Percentiles rank a stretch among this genome's conserved stretches.
Conservation (phyloP, 2,113 vertebrate species). For the Dolichotis patagonum region DNA sequence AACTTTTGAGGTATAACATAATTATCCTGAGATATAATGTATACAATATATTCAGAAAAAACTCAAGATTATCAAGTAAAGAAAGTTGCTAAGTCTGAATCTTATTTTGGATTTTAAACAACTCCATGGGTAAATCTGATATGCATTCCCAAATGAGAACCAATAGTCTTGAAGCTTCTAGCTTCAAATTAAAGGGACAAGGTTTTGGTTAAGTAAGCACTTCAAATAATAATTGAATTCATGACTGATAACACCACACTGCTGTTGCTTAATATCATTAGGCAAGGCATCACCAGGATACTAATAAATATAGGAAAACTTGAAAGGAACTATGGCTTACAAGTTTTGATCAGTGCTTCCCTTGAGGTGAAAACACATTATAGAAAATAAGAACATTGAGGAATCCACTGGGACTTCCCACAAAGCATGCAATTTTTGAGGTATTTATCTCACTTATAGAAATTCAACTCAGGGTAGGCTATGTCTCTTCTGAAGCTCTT, state of each 20-base stretch:
- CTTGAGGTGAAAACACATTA: slow-evolving; percentile 28
- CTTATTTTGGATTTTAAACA: slow-evolving; percentile 23
- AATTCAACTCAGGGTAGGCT: slow-evolving; percentile 49
- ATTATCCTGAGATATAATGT: neutral
- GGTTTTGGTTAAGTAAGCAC: slow-evolving; percentile 30
- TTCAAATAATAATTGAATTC: slow-evolving; percentile 63
- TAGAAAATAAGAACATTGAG: slow-evolving; percentile 30
- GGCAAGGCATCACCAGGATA: neutral
- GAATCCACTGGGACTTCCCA: slow-evolving; percentile 25
- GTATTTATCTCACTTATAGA: slow-evolving; percentile 50
- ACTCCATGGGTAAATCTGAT: neutral
- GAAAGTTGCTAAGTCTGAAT: neutral
- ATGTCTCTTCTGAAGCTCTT: slow-evolving; percentile 39
- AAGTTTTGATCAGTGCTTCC: slow-evolving; percentile 58
- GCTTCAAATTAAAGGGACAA: slow-evolving; percentile 45
- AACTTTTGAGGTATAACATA: slow-evolving; percentile 16
- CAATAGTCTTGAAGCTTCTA: neutral
- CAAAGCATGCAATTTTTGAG: neutral
- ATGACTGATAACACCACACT: neutral
- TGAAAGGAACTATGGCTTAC: slow-evolving; percentile 43
- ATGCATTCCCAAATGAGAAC: neutral
- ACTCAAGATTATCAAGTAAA: slow-evolving; percentile 21
- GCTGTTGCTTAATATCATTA: neutral
- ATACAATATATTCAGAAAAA: neutral
- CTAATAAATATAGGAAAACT: slow-evolving; percentile 41